Evolutionary conservation across 2,888 invertebrate genomes (phyloP), one percentile per base, ranked within the genome.

Genomic region (Melanargia galathea): DNA sequence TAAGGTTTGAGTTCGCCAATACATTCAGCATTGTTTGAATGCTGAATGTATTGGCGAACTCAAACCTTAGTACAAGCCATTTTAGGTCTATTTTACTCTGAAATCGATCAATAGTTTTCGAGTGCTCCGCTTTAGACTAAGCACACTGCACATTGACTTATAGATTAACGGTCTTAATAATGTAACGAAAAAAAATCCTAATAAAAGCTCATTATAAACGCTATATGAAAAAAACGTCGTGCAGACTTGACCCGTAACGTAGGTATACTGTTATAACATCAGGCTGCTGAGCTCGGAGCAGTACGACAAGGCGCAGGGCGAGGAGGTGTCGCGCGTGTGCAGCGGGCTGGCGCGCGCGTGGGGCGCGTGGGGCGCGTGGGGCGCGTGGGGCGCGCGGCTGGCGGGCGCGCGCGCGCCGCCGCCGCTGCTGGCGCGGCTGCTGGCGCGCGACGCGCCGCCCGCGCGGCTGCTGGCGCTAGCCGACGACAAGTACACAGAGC

Each of bases 401-500:
- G 76, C 77, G 61, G 76, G 75, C 60, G 75, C 75, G 68, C 68
- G 72, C 52, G 71, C 70, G 38, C 70, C 69, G 58, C 69, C 68
- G 55, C 56, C 66, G 65, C 69, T 70, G 67, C 73, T 68, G 73
- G 69, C 66, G 61, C 70, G 66, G 69, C 76, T 64, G 70, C 74
- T 60, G 62, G 73, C 63, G 66, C 75, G 63, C 45, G 55, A 66
- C 73, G 63, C 80, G 69, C 72, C 80, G 77, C 73, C 77, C 72
- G 73, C 82, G 38, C 71, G 80, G 0, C 78, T 86, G 75, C 82
- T 84, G 45, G 75, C 78, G 58, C 72, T 22, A 58, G 56, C 22
- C 62, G 70, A 60, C 62, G 6, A 56, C 10, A 55, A 55, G 6
- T 57, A 54, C 16, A 45, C 79, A 94, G 95, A 95, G 64, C 82